Base-by-base conservation (phyloP, 2,888 invertebrate genomes). In the Drosophila subsilvestris region DNA sequence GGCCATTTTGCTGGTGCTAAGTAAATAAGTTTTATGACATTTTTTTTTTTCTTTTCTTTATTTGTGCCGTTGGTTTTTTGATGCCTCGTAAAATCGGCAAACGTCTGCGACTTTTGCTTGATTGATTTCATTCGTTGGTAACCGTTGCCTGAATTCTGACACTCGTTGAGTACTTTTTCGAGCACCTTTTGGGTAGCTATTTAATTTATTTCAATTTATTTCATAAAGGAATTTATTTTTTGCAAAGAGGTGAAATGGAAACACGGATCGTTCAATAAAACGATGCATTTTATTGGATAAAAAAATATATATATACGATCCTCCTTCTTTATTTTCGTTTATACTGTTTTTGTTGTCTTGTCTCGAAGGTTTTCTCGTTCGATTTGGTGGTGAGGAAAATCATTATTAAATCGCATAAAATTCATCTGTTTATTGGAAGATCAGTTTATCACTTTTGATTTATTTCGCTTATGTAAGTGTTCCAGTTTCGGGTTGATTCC, bases 1-100 rank as follows among this genome's bases (percentile, higher is more conserved):
- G 10, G 20, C 47, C 54, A 65, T 56, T 51, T 45, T 27, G 60
- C 63, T 45, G 76, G 78, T 80, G 74, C 75, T 83, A 86, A 85
- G 86, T 88, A 85, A 84, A 85, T 88, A 88, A 85, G 75, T 85
- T 88, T 86, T 83, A 88, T 86, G 88, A 72, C 88, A 71, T 71
- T 71, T 77, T 80, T 73, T 63, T 75, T 47, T 32, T 69, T 68
- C 74, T 62, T 55, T 58, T 59, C n/a, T 7, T 37, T 37, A n/a
- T 37, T 63, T 55, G 53, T 62, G 61, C 62, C 61, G 49, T 51
- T 67, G 66, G 22, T 49, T 43, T 27, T 37, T 27, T 27, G 69
- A 69, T 65, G 74, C 44, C 67, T 88, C 86, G 79, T 86, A 83
- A 84, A 84, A 80, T 70, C 73, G 71, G 72, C 68, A 53, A 75